Percentiles rank a stretch among this genome's conserved stretches.
These are phyloP conservation scores for Cinclus cinclus DNA, from an alignment of 2,113 vertebrate genomes.

Conservation along the genomic window DNA sequence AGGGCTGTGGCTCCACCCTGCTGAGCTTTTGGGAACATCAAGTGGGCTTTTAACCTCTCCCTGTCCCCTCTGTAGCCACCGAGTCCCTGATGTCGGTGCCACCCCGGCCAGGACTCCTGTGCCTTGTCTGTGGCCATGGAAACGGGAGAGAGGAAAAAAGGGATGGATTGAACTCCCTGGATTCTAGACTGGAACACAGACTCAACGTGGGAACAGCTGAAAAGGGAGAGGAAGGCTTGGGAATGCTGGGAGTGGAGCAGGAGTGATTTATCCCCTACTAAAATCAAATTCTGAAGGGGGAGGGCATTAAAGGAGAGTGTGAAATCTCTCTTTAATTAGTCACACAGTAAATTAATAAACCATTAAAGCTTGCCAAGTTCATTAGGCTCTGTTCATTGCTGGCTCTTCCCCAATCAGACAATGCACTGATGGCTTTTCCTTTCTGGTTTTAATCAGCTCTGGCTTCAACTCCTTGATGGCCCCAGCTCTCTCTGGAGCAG, in stretches of 20 bases:
- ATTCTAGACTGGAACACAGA: not conserved
- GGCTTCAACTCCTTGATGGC: not conserved
- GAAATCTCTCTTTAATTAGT: slow-evolving; percentile 25
- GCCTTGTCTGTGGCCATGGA: slow-evolving; percentile 2
- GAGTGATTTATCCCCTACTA: not conserved
- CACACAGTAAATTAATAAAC: not conserved
- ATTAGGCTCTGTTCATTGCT: not conserved
- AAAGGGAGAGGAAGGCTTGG: not conserved
- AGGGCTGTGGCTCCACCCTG: not conserved
- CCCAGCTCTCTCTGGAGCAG: not conserved
- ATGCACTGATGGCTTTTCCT: not conserved
- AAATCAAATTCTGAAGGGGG: not conserved
- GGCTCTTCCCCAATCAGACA: not conserved
- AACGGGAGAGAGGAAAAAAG: not conserved
- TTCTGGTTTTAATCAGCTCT: not conserved
- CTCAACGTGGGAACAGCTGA: not conserved
- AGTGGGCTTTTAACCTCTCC: not conserved
- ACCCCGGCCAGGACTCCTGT: not conserved
- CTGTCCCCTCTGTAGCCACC: not conserved
- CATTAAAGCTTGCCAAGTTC: not conserved
- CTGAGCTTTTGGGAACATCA: not conserved
- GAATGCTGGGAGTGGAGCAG: not conserved
- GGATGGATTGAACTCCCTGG: not conserved
- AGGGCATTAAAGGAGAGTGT: not conserved
- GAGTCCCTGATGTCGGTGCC: not conserved